Evolutionary conservation across 1,140 invertebrate genomes (phyloP).

Genomic region (Aculops lycopersici): DNA sequence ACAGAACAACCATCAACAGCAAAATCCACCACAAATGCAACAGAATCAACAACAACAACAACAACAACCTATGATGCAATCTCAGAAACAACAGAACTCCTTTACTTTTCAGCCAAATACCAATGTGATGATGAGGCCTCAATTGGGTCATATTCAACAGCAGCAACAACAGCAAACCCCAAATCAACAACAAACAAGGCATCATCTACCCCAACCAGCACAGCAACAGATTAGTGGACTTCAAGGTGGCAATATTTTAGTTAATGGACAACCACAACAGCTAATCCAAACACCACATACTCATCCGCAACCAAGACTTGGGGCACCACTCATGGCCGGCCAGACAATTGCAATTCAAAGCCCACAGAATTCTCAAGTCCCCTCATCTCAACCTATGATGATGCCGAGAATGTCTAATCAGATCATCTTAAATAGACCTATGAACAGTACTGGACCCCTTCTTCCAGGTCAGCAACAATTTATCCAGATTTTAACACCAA

Average conservation of each 20-base stretch:
- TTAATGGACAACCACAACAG: background rate
- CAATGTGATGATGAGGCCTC: too few relatives aligned
- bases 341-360: too few relatives aligned
- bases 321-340: too few relatives aligned
- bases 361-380: too few relatives aligned
- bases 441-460: background rate
- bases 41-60: background rate
- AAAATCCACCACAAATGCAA: background rate
- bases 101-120: too few relatives aligned
- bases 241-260: background rate
- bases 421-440: slow-evolving; percentile 1
- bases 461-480: slow-evolving; percentile 12
- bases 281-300: background rate
- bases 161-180: background rate
- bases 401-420: slow-evolving; percentile 7
- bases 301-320: too few relatives aligned
- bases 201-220: background rate
- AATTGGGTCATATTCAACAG: too few relatives aligned
- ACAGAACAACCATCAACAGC: background rate
- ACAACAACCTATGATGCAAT: background rate
- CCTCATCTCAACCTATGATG: background rate
- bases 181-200: background rate
- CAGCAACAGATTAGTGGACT: background rate
- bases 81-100: too few relatives aligned
- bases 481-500: slow-evolving; percentile 20